Base-by-base conservation (phyloP, 2,797 vertebrate genomes). In the Sphenodon punctatus region DNA sequence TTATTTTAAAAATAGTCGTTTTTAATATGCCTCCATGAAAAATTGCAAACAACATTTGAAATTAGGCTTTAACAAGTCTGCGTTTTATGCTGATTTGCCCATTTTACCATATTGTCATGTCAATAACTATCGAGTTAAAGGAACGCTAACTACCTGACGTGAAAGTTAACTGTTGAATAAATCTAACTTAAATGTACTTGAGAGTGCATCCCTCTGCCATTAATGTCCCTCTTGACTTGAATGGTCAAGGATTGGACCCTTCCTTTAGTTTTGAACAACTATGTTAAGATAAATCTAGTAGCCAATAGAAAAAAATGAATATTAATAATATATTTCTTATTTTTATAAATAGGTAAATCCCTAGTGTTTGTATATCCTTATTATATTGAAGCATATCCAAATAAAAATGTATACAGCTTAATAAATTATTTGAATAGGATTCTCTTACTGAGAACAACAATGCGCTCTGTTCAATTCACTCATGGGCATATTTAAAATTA, bases 1-100 rank as follows among this genome's bases (percentile, higher is more conserved):
- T 56, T 85, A 38, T 41, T 89, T 85, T 79, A 80, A 87, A 89
- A 75, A 10, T 19, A 23, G 3, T 81, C 13, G 5, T 55, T 70
- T 86, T 88, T 61, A 36, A 46, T 25, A 80, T 88, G 43, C 87
- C 72, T 53, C 30, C n/a, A 46, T 42, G 42, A 46, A 85, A 87
- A 67, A 25, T 8, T 59, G 6, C 34, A 75, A 27, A 58, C 69
- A 6, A 48, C 53, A 10, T 83, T 74, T 77, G 59, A 56, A 42
- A 70, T n/a, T 56, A 60, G 0, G 5, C 67, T 86, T 92, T 85
- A 65, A 83, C 81, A 76, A 15, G 4, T 2, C 80, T 90, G 73
- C 42, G 19, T 61, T 81, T 17, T 67, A 9, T n/a, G 2, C 15
- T 84, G 38, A 65, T 30, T 16, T 74, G 4, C 56, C 60, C 43